Conservation (phyloP, 2,113 vertebrate species). For the Zapus hudsonius region DNA sequence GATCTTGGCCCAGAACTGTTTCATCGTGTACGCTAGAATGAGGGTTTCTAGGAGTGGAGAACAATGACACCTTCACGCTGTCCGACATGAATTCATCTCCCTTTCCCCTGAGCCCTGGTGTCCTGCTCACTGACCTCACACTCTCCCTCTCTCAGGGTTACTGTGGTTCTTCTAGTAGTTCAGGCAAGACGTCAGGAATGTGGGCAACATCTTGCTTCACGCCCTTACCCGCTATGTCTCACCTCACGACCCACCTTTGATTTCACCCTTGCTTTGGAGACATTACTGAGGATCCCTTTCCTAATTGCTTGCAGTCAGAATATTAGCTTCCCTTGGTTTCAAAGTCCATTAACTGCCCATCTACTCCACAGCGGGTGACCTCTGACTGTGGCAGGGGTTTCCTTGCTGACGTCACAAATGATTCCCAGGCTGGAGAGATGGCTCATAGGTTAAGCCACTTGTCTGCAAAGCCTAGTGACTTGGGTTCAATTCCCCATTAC, state of each 20-base stretch:
- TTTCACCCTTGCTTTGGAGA: neutral
- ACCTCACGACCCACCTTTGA: neutral
- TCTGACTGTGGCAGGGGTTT: neutral
- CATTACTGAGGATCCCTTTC: neutral
- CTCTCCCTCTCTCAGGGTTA: neutral
- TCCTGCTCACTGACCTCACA: neutral
- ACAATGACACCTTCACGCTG: neutral
- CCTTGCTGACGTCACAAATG: neutral
- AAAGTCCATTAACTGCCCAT: neutral
- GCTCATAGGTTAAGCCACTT: too few species aligned
- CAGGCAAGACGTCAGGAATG: neutral
- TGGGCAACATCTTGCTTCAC: neutral
- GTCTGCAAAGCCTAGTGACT: too few species aligned
- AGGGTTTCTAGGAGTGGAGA: neutral
- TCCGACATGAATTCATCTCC: neutral
- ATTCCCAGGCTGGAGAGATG: too few species aligned
- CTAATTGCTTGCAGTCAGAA: neutral
- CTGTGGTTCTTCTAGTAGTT: neutral
- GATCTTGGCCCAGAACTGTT: neutral
- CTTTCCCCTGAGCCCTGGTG: neutral
- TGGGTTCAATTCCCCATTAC: too few species aligned
- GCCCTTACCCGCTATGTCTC: neutral
- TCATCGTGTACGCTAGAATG: neutral
- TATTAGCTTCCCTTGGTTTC: neutral
- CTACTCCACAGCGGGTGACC: neutral